phyloP scores from a whole-genome alignment of 1,140 invertebrate species.

The Marisa cornuarietis region DNA sequence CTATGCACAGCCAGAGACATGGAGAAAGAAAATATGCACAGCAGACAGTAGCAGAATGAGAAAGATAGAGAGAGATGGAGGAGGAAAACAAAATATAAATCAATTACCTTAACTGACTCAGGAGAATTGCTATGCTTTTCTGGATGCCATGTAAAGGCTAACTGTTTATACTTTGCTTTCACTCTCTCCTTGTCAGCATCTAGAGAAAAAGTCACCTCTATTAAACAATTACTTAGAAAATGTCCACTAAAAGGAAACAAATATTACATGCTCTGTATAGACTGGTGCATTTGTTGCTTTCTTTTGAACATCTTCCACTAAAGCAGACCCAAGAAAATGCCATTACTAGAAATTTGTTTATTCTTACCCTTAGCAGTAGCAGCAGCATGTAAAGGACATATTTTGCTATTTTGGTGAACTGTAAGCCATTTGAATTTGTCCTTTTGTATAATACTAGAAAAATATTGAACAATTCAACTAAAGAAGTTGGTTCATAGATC shows the following conservation, averaged over 20 bases:
- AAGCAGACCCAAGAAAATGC: no score
- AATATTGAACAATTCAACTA: no score
- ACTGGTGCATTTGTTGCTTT: not conserved
- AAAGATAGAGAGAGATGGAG: no score
- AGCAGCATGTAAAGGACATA: no score
- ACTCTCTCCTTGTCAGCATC: conserved; percentile 61
- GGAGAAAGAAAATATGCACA: no score
- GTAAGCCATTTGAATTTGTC: no score
- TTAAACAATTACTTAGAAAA: not conserved
- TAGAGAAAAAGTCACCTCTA: conserved; percentile 26
- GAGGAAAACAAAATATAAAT: not conserved
- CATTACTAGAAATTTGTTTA: no score
- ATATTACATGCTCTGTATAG: not conserved
- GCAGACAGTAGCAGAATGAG: no score
- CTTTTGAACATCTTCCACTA: not conserved
- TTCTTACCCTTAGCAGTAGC: not conserved
- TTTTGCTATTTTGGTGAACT: no score
- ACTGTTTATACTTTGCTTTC: conserved; percentile 58
- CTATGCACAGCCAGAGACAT: no score
- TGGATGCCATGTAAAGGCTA: conserved; percentile 62
- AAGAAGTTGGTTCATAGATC: no score
- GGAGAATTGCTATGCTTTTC: conserved; percentile 58
- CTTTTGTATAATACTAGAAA: no score
- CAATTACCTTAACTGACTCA: conserved; percentile 55
- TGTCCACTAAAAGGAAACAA: not conserved